phyloP scores from a whole-genome alignment of 1,140 invertebrate genomes.

The Drosophila pallidifrons region DNA sequence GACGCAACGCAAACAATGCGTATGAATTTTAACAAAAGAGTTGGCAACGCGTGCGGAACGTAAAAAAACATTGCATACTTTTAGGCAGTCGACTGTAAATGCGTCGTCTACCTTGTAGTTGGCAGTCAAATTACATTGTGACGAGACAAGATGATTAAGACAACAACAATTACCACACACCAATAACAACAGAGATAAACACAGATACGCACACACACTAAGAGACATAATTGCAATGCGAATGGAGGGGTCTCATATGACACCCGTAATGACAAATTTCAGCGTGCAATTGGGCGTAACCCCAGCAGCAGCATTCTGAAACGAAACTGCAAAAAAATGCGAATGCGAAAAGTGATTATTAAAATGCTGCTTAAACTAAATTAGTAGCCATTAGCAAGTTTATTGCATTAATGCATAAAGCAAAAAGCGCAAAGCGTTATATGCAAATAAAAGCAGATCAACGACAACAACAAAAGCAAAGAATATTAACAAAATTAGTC shows the following conservation, averaged over 20 bases:
- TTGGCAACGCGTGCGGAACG: constrained; percentile 48
- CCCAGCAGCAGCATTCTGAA: constrained; percentile 23
- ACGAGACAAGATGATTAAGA: constrained; percentile 47
- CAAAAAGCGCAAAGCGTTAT: constrained; percentile 23
- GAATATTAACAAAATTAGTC: constrained; percentile 44
- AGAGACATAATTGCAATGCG: constrained; percentile 23
- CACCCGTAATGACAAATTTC: constrained; percentile 58
- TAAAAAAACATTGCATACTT: constrained; percentile 42
- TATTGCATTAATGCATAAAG: constrained; percentile 36
- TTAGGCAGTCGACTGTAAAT: constrained; percentile 34
- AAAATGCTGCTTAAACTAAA: constrained; percentile 37
- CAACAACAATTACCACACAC: constrained; percentile 41
- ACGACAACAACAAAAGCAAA: constrained; percentile 43
- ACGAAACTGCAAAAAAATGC: constrained; percentile 15
- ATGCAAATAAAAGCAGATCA: constrained; percentile 45
- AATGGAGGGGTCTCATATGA: constrained; percentile 27
- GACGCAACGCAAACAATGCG: constrained; percentile 25
- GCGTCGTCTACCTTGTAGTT: constrained; percentile 7
- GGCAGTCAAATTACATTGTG: constrained; percentile 26
- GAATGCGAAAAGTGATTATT: constrained; percentile 23
- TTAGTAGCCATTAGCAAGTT: constrained; percentile 40
- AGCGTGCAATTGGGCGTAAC: constrained; percentile 75
- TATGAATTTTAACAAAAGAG: constrained; percentile 21
- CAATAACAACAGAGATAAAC: too few species aligned
- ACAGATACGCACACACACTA: constrained; percentile 4